Evolutionary conservation across 1,140 invertebrate genomes (phyloP).

Genomic region (Tetraneura akinire): DNA sequence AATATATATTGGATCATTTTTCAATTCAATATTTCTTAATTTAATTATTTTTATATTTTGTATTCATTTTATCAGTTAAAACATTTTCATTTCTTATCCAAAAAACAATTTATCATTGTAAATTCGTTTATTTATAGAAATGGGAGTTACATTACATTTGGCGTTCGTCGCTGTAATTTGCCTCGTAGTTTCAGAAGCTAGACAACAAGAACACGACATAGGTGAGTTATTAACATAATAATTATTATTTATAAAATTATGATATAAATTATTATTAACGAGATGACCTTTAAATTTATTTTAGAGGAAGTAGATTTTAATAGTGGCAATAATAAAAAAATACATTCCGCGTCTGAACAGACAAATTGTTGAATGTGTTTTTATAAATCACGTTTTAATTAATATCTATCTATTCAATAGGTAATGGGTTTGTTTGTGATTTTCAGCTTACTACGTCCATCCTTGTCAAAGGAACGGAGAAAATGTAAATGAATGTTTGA

Average conservation of each 20-base stretch:
- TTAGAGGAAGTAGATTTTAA: background rate
- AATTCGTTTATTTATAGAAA: background rate
- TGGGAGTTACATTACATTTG: constrained; percentile 4
- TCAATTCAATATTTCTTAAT: too few relatives aligned
- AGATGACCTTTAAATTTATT: background rate
- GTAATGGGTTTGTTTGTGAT: background rate
- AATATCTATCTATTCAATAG: background rate
- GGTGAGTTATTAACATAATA: background rate
- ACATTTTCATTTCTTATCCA: too few relatives aligned
- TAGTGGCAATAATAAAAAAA: too few relatives aligned
- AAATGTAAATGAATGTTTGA: constrained; percentile 71
- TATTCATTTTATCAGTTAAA: too few relatives aligned
- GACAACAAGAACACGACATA: constrained; percentile 38
- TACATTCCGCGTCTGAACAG: background rate
- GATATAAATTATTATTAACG: too few relatives aligned
- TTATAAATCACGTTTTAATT: too few relatives aligned
- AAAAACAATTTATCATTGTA: background rate
- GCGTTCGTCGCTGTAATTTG: background rate
- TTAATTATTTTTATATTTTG: too few relatives aligned
- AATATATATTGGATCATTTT: too few relatives aligned
- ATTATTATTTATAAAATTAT: too few relatives aligned
- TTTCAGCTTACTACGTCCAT: constrained; percentile 66
- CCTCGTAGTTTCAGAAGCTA: background rate
- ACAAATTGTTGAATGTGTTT: background rate
- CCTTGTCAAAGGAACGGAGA: constrained; percentile 70